These are phyloP conservation scores for Leuciscus idus DNA, from an alignment of 2,113 vertebrate species.

Conservation along the genomic window DNA sequence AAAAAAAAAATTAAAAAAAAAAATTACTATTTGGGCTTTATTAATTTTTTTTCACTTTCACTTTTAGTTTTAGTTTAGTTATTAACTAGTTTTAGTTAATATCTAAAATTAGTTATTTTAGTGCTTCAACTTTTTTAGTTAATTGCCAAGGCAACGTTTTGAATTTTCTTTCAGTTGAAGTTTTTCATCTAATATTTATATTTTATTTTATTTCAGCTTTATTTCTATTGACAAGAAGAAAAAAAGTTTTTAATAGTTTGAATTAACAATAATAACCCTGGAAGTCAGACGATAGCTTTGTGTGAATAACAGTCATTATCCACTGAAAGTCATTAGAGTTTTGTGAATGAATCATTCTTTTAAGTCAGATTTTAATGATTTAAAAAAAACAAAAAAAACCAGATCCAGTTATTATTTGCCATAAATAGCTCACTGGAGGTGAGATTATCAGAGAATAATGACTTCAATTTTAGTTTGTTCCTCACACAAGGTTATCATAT, in stretches of 20 bases:
- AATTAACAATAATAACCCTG: neutral
- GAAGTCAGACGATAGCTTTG: neutral
- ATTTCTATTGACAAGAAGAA: too few relatives aligned
- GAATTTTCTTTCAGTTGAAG: too few relatives aligned
- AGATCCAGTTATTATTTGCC: neutral
- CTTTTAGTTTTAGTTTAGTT: too few relatives aligned
- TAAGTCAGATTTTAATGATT: conserved; percentile 3
- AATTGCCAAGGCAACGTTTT: too few relatives aligned
- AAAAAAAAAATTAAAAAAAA: too few relatives aligned
- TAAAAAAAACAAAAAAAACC: neutral
- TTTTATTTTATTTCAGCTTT: too few relatives aligned
- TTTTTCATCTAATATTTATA: too few relatives aligned
- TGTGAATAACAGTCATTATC: neutral
- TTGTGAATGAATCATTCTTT: conserved; percentile 1
- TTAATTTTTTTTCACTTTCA: too few relatives aligned
- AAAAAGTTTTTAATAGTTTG: neutral
- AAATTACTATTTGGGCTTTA: neutral
- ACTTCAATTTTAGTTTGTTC: conserved; percentile 11
- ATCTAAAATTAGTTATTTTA: too few relatives aligned
- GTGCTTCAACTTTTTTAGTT: neutral
- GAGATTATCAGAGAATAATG: neutral
- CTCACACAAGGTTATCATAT: neutral
- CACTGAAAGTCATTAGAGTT: conserved; percentile 1
- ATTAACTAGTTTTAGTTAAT: too few relatives aligned
- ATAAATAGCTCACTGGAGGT: neutral